Evolutionary conservation across 2,797 vertebrate genomes (phyloP), one percentile per base, ranked within the genome.

Genomic region (Melanotaenia trifasciata): DNA sequence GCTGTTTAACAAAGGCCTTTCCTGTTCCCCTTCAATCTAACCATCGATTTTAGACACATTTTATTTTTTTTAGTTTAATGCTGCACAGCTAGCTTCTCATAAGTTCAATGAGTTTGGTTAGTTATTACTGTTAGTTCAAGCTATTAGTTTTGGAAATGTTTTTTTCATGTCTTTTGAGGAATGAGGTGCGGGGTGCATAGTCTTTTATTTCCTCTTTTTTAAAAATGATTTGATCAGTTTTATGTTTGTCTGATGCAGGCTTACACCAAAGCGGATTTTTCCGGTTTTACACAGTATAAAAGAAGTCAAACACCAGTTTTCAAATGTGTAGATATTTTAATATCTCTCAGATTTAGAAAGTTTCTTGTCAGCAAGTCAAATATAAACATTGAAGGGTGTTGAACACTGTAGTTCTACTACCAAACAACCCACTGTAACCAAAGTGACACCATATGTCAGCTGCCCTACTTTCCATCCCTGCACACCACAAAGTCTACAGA

Each of bases 401-500:
- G 10, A 51, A 58, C 13, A 13, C 5, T 45, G 50, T 66, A 8
- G 45, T 14, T 50, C 2, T 54, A 26, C 24, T 7, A 14, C 24
- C 1, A 5, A 54, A 11, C 9, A 24, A 18, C n/a, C 14, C 51
- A 12, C 12, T 54, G 4, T 43, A 16, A 18, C 43, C 45, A 8
- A 6, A n/a, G 4, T 22, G 26, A 1, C 0, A 26, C 50, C 22
- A 56, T 16, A 51, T 24, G 20, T 51, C 14, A 57, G 13, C 28
- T n/a, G 10, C 30, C 6, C 28, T 30, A 32, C 14, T 30, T 53
- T 54, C 16, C 64, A 33, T 28, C 58, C 54, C 54, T 22, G 1
- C 4, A 58, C 11, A 56, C 67, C 70, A 69, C 72, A 80, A n/a
- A 0, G 1, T 10, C n/a, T 16, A 64, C 53, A 51, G 13, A 26